Percentiles rank a stretch among this genome's conserved stretches.
Conservation (phyloP, 2,797 vertebrate species). For the Characodon lateralis region DNA sequence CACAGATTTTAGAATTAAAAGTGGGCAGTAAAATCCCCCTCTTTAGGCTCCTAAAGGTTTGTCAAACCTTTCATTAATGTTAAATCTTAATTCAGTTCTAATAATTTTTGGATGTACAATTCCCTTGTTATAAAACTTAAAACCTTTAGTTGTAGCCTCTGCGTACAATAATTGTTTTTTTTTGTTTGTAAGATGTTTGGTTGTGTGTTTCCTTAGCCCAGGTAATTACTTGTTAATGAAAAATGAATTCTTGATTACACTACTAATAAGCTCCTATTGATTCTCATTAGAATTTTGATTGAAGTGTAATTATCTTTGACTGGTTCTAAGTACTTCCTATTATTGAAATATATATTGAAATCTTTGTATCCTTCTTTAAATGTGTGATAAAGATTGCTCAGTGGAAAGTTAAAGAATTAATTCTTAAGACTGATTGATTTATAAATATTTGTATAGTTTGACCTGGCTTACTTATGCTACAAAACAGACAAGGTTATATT, state of each 20-base stretch:
- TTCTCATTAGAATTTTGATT: background rate
- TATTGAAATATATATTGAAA: background rate
- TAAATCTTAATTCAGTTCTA: background rate
- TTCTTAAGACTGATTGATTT: background rate
- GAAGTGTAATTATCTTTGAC: background rate
- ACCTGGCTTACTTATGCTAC: constrained; percentile 3
- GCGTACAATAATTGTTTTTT: background rate
- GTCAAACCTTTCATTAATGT: background rate
- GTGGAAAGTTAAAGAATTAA: background rate
- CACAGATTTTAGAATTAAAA: background rate
- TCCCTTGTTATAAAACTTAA: background rate
- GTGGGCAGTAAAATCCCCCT: background rate
- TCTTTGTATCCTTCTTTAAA: background rate
- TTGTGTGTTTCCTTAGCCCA: background rate
- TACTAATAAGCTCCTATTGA: background rate
- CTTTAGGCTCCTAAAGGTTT: background rate
- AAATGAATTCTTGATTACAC: background rate
- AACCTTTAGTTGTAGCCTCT: background rate
- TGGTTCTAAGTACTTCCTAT: background rate
- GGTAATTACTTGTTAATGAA: background rate
- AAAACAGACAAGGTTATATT: background rate
- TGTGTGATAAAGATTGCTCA: background rate
- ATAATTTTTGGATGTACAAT: background rate
- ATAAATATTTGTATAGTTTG: background rate
- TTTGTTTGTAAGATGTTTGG: background rate